Conservation (phyloP, 2,888 invertebrate species). For the Amblyjoppa fuscipennis region DNA sequence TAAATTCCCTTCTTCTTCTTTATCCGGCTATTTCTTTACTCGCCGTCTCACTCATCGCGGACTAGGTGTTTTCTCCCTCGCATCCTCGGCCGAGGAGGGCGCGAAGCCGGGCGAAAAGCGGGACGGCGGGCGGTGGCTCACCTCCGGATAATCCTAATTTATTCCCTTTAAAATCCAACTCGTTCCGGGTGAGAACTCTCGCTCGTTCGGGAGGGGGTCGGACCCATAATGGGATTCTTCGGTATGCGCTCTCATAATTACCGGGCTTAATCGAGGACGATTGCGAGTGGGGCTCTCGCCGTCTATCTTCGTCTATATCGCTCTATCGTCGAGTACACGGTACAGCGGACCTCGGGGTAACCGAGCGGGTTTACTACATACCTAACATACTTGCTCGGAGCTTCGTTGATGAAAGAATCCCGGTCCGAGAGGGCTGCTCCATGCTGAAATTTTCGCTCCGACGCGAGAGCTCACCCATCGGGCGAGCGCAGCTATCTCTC, state of each 20-base stretch:
- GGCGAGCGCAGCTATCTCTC: background rate
- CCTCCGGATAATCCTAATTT: conserved; percentile 70
- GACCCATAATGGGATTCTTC: conserved; percentile 36
- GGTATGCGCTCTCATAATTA: conserved; percentile 65
- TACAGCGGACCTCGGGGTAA: conserved; percentile 14
- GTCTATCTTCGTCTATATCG: background rate
- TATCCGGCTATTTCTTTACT: conserved; percentile 62
- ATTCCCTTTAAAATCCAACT: conserved; percentile 67
- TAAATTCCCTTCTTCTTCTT: conserved; percentile 64
- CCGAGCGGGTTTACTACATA: conserved; percentile 19
- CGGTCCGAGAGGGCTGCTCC: conserved; percentile 3
- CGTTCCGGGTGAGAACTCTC: conserved; percentile 58
- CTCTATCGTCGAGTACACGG: background rate
- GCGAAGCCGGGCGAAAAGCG: conserved; percentile 6
- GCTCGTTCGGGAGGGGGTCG: conserved; percentile 16
- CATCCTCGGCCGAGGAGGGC: background rate
- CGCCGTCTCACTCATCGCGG: background rate
- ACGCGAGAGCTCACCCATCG: background rate
- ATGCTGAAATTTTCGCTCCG: background rate
- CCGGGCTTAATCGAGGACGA: conserved; percentile 7
- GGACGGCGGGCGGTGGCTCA: conserved; percentile 1
- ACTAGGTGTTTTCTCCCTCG: background rate
- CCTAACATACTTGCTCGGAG: conserved; percentile 30
- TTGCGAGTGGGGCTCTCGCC: background rate
- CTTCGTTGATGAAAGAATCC: conserved; percentile 46